A percentile compares a stretch with the other conserved stretches of the same genome.
Evolutionary conservation across 2,888 invertebrate genomes (phyloP).

Genomic region (Hirtodrosophila confusa): DNA sequence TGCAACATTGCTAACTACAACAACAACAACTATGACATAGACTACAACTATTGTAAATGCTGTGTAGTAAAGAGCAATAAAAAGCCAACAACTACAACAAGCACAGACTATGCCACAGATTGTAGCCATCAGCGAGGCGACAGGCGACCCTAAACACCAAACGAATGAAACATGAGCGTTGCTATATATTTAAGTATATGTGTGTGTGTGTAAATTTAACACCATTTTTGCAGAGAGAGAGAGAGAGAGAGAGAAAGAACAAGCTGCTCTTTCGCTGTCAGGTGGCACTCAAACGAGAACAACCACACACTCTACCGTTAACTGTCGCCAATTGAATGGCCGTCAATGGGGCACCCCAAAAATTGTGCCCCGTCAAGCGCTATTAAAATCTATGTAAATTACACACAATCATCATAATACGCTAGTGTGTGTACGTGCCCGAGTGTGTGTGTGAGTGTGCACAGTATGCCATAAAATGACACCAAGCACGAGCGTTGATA

Average conservation of each 20-base stretch:
- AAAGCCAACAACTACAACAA: slow-evolving; percentile 63
- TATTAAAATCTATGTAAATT: slow-evolving; percentile 76
- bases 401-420: slow-evolving; percentile 68
- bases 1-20: slow-evolving; percentile 21
- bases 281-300: slow-evolving; percentile 42
- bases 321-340: slow-evolving; percentile 62
- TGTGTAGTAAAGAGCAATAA: slow-evolving; percentile 57
- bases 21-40: slow-evolving; percentile 4
- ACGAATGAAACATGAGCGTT: slow-evolving; percentile 46
- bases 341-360: slow-evolving; percentile 65
- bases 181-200: slow-evolving; percentile 1
- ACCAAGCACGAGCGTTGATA: slow-evolving; percentile 52
- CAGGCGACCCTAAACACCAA: slow-evolving; percentile 47
- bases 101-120: slow-evolving; percentile 60
- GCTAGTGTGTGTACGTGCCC: slow-evolving; percentile 34
- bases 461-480: slow-evolving; percentile 54
- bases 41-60: slow-evolving; percentile 36
- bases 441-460: slow-evolving; percentile 22
- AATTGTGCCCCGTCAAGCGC: slow-evolving; percentile 39
- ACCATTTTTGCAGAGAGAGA: slow-evolving; percentile 3
- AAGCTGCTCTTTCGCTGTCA: slow-evolving; percentile 31
- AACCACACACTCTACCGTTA: slow-evolving; percentile 50
- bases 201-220: slow-evolving; percentile 3
- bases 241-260: not conserved
- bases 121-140: slow-evolving; percentile 47